Base-by-base conservation (phyloP, 2,888 invertebrate species). In the Chironomus tentans region DNA sequence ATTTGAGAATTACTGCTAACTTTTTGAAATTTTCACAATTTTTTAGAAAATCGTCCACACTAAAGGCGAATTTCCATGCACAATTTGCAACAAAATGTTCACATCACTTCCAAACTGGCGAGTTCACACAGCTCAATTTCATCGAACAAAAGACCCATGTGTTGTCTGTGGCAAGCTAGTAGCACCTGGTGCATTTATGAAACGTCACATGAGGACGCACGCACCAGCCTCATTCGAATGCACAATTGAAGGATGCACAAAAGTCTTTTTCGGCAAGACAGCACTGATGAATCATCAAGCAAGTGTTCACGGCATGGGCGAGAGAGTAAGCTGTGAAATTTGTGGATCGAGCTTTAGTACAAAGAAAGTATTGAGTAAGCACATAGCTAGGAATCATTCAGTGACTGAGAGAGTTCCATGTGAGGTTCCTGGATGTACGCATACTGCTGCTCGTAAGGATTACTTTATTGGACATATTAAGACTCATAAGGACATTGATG, bases 41-140 rank as follows among this genome's bases (percentile, higher is more conserved):
- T 62, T 18, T 6, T 6, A 65, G 62, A 65, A 65, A 65, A 65
- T 65, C 10, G 62, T 65, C 5, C 62, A 65, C 21, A 21, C 15
- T 5, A 65, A 65, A 65, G 62, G 62, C 62, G 62, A 65, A 65
- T 65, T 18, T 65, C 62, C 62, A 22, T 65, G 62, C 62, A 24
- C 21, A 13, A 65, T 65, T 13, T 65, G 62, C 13, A 65, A 65
- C 22, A 65, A 65, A 21, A 65, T 24, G 21, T 65, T 22, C 10
- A 65, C 22, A 22, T 65, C 62, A 7, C 12, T 65, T 15, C 62
- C 62, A 13, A 65, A 65, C 10, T 24, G 21, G 21, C 62, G 62
- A 3, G 6, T 65, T 1, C 62, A 65, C 12, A 65, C 15, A 3
- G 62, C 62, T 10, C 62, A 65, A 65, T 65, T 65, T 21, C 62